Evolutionary conservation across 2,797 vertebrate species (phyloP), one percentile per base, ranked within the genome.

Genomic region (Trematomus bernacchii): DNA sequence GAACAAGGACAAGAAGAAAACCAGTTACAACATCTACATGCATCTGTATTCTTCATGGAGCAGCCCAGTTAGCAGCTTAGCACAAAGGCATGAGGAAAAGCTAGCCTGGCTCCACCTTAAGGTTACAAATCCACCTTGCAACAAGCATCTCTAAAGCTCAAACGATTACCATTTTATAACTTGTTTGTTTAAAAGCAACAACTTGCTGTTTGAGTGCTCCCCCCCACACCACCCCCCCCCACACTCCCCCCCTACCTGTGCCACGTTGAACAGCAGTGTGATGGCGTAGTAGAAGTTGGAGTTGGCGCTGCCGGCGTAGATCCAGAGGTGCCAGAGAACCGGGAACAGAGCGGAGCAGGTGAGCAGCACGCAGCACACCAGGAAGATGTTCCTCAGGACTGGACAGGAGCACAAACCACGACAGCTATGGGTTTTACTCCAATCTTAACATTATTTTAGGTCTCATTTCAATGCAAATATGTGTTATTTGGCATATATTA

Each of bases 211-310:
- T 16, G 4, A 47, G 4, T 27, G 4, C 27, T 2, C n/a, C 27
- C 6, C 33, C 8, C 1, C 10, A n/a, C n/a, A n/a, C n/a, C n/a
- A n/a, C n/a, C 27, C 6, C 33, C 8, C 1, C 10, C 13, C 4
- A 4, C 3, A 1, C 8, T 1, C 69, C 1, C 7, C 0, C 54
- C 94, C 85, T 67, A 99, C 98, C 97, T 99, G 98, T 4, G 97
- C 97, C 62, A 99, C 90, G 9, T 98, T 99, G 93, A 99, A 99
- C 57, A 98, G 96, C 88, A 99, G 87, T 0, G 97, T 99, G 89
- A 99, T 99, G 93, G 98, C 97, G 37, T 99, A 99, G 92, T 97
- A 99, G 95, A 99, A 99, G 91, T 99, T 99, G 76, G 98, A 99
- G 94, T 99, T 99, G 92, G 98, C 98, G 83, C 98, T 99, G 90